Conservation (phyloP, 2,888 invertebrate genomes). For the Drosophila robusta region DNA sequence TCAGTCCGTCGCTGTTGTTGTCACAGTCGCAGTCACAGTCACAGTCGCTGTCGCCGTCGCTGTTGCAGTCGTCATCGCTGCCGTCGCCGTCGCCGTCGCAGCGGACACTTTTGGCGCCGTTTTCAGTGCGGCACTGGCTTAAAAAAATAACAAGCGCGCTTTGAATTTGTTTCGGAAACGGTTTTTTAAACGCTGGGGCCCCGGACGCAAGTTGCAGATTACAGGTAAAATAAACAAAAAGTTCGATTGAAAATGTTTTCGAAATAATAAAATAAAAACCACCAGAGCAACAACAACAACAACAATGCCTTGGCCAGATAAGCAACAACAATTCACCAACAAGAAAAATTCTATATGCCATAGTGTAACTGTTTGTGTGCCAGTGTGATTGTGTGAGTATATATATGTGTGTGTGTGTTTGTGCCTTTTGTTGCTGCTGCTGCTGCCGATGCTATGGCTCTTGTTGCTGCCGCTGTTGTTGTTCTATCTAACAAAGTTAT, state of each 20-base stretch:
- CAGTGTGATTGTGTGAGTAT: conserved; percentile 26
- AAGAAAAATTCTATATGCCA: conserved; percentile 67
- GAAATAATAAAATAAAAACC: conserved; percentile 51
- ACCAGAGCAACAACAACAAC: conserved; percentile 29
- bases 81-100: conserved; percentile 20
- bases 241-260: conserved; percentile 37
- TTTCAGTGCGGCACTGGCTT: conserved; percentile 44
- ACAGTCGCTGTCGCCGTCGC: conserved; percentile 15
- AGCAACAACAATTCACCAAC: conserved; percentile 59
- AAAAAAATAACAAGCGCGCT: conserved; percentile 30
- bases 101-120: conserved; percentile 67
- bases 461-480: conserved; percentile 46
- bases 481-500: conserved; percentile 80
- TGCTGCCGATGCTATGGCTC: conserved; percentile 41
- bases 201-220: conserved; percentile 5
- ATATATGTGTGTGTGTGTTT: conserved; percentile 38
- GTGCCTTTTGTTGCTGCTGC: conserved; percentile 57
- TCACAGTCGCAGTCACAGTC: conserved; percentile 32
- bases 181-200: conserved; percentile 31
- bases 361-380: conserved; percentile 63
- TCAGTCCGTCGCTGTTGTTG: conserved; percentile 59
- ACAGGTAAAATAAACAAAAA: conserved; percentile 63
- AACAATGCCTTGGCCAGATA: conserved; percentile 45
- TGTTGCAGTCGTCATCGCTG: conserved; percentile 10
- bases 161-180: conserved; percentile 31